phyloP scores from a whole-genome alignment of 2,113 vertebrate species.

The Loxodonta africana region DNA sequence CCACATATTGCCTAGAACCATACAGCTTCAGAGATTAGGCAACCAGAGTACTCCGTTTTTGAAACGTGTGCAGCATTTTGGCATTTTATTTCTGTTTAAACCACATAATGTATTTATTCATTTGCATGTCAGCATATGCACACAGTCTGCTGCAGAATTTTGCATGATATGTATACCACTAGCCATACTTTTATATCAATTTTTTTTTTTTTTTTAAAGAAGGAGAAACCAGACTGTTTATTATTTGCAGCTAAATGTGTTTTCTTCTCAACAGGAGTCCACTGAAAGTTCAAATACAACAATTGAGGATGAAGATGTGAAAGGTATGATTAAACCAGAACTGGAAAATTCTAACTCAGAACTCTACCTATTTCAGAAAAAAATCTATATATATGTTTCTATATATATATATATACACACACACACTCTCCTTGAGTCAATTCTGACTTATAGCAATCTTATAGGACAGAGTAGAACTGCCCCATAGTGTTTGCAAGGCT shows the following conservation, averaged over 20 bases:
- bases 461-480: too few species aligned
- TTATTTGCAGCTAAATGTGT: conserved; percentile 64
- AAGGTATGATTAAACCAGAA: conserved; percentile 91
- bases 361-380: background rate
- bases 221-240: background rate
- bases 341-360: background rate
- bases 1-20: background rate
- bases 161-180: conserved; percentile 87
- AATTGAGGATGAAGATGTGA: conserved; percentile 98
- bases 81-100: conserved; percentile 73
- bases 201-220: background rate
- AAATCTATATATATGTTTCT: too few species aligned
- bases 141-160: conserved; percentile 84
- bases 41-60: conserved; percentile 74
- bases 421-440: too few species aligned
- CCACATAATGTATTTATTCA: conserved; percentile 77
- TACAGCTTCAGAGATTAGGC: conserved; percentile 37
- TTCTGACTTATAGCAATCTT: too few species aligned
- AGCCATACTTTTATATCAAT: background rate
- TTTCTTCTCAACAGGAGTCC: conserved; percentile 93
- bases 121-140: conserved; percentile 87
- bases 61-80: conserved; percentile 69
- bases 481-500: too few species aligned
- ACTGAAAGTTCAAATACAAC: conserved; percentile 98
- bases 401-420: too few species aligned